Conservation (phyloP, 2,888 invertebrate genomes). For the Volucella inflata region DNA sequence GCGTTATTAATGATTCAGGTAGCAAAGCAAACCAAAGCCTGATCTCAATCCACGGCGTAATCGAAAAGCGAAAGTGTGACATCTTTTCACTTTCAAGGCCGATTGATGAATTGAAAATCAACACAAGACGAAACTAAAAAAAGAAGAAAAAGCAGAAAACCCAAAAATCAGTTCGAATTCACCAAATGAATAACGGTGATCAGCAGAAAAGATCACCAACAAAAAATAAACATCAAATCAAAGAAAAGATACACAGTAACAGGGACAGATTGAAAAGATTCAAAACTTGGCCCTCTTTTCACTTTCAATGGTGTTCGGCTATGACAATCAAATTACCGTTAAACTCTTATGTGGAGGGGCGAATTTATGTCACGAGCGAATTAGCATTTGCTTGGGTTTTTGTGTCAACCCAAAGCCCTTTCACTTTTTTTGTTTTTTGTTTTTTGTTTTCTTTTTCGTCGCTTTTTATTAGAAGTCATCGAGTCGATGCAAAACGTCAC, state of each 20-base stretch:
- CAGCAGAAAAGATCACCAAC: not conserved
- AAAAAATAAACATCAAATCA: conserved; percentile 23
- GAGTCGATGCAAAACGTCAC: conserved; percentile 37
- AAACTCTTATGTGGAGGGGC: not conserved
- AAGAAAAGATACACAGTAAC: conserved; percentile 14
- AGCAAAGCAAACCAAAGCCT: conserved; percentile 70
- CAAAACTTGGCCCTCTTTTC: conserved; percentile 61
- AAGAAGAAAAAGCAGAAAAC: conserved; percentile 5
- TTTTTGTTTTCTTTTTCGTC: not conserved
- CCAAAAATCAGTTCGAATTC: not conserved
- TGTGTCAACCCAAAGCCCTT: conserved; percentile 58
- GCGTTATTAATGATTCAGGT: conserved; percentile 69
- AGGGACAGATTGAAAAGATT: conserved; percentile 42
- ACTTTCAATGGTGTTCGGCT: conserved; percentile 53
- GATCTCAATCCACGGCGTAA: conserved; percentile 74
- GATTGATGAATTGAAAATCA: conserved; percentile 54
- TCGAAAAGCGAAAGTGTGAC: conserved; percentile 75
- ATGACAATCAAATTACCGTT: conserved; percentile 41
- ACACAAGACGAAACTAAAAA: conserved; percentile 1
- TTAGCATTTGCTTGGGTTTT: conserved; percentile 64
- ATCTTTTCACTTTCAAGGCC: conserved; percentile 76
- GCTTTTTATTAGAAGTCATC: not conserved
- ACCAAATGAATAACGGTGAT: not conserved
- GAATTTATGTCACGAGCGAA: conserved; percentile 68
- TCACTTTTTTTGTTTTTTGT: conserved; percentile 53